These are phyloP conservation scores for Andrena bucephala DNA, from an alignment of 2,888 invertebrate genomes.

Conservation along the genomic window DNA sequence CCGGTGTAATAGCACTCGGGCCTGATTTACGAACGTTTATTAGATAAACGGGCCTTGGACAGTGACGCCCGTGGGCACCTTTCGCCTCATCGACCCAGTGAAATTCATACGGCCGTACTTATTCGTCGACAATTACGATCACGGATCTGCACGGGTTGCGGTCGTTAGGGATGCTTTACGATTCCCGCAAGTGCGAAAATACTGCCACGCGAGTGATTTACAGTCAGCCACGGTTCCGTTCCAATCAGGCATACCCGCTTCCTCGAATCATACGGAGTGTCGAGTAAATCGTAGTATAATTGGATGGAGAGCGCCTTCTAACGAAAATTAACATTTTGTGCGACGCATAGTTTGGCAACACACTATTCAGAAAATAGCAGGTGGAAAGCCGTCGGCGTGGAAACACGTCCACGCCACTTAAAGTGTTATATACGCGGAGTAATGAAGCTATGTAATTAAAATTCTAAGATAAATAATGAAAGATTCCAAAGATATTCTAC, in stretches of 20 bases:
- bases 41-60: constrained; percentile 62
- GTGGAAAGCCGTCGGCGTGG: too few species aligned
- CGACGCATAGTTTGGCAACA: too few species aligned
- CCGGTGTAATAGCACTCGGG: constrained; percentile 41
- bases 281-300: too few species aligned
- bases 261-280: neutral
- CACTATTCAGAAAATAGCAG: too few species aligned
- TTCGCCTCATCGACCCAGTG: constrained; percentile 1
- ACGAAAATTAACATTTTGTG: too few species aligned
- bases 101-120: constrained; percentile 24
- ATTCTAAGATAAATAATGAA: too few species aligned
- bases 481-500: too few species aligned
- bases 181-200: constrained; percentile 9
- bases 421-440: too few species aligned
- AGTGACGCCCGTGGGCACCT: constrained; percentile 2
- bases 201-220: constrained; percentile 7
- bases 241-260: neutral
- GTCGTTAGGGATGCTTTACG: constrained; percentile 38
- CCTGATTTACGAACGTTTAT: constrained; percentile 70
- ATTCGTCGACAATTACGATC: constrained; percentile 51
- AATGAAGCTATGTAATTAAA: too few species aligned
- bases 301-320: too few species aligned
- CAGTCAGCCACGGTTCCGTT: neutral
- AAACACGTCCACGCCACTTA: too few species aligned
- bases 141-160: neutral